phyloP scores from a whole-genome alignment of 1,140 invertebrate genomes.

The Venustaconcha ellipsiformis region DNA sequence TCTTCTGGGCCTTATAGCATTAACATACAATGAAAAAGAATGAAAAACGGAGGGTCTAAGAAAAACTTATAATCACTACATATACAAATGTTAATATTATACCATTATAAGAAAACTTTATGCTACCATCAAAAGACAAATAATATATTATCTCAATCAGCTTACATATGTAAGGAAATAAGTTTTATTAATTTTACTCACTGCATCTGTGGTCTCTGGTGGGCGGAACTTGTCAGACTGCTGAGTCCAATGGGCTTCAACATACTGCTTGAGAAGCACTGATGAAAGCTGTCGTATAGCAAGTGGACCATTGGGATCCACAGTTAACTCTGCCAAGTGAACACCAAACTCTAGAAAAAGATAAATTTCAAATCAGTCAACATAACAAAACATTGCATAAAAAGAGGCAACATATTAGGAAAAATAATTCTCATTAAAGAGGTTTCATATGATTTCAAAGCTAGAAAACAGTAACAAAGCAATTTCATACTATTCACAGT shows the following conservation, averaged over 20 bases:
- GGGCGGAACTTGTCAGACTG: conserved; percentile 75
- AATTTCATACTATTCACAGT: neutral
- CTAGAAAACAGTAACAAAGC: neutral
- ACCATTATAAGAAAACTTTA: too few relatives aligned
- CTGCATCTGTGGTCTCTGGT: conserved; percentile 73
- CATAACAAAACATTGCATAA: neutral
- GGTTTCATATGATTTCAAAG: neutral
- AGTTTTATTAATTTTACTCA: conserved; percentile 33
- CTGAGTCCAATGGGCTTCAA: conserved; percentile 80
- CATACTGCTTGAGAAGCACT: conserved; percentile 82
- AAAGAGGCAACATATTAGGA: neutral
- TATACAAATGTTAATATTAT: too few relatives aligned
- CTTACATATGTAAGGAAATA: too few relatives aligned
- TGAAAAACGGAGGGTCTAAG: too few relatives aligned
- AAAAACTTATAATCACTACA: too few relatives aligned
- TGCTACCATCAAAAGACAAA: too few relatives aligned
- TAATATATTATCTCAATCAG: too few relatives aligned
- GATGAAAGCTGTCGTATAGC: conserved; percentile 78
- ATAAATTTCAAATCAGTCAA: conserved; percentile 4
- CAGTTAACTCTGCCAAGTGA: conserved; percentile 79
- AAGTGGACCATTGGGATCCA: conserved; percentile 77
- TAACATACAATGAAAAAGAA: too few relatives aligned
- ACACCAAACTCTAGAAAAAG: conserved; percentile 78
- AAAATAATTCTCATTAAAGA: neutral
- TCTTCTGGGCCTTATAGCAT: too few relatives aligned